Base-by-base conservation (phyloP, 1,140 invertebrate species). In the Lineus longissimus region DNA sequence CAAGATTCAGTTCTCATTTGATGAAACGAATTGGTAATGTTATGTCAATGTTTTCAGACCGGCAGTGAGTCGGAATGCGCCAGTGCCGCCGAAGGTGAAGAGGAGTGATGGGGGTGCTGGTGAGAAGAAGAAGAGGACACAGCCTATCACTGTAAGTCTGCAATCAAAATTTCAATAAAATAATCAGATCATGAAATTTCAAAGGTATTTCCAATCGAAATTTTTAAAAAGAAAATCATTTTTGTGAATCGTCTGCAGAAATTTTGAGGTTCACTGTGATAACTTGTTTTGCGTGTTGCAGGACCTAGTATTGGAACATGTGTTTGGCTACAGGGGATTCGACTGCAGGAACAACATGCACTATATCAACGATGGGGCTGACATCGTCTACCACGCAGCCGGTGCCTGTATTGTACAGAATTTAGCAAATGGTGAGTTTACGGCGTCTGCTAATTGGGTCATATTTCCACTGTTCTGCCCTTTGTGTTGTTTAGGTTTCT, bases 271-370 rank as follows among this genome's bases (percentile, higher is more conserved):
- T n/a, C n/a, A n/a, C n/a, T n/a, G n/a, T n/a, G n/a, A n/a, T n/a
- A n/a, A n/a, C n/a, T n/a, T n/a, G n/a, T n/a, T 2, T 43, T 60
- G 59, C 45, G 17, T 25, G 17, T 56, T 66, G 7, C 59, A 82
- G 76, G 76, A 79, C 57, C 68, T 83, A n/a, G 66, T 77, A 61
- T 62, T 83, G 54, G 76, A 81, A 23, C 73, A 75, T 66, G 72
- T 83, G 15, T 72, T 81, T 72, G 82, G 82, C 43, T 83, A 81
- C 69, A 66, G 82, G 45, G 82, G 81, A 4, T 82, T 82, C 73
- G 82, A 83, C 70, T 74, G 78, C 13, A 66, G 82, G 4, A 77
- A 77, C 62, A 83, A 83, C 63, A 64, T 82, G 2, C 76, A 76
- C 63, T 82, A 79, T 70, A 66, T 82, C 1, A 81, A 82, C 62